These are phyloP conservation scores for Teleopsis dalmanni DNA, from an alignment of 1,140 invertebrate genomes.

Conservation along the genomic window DNA sequence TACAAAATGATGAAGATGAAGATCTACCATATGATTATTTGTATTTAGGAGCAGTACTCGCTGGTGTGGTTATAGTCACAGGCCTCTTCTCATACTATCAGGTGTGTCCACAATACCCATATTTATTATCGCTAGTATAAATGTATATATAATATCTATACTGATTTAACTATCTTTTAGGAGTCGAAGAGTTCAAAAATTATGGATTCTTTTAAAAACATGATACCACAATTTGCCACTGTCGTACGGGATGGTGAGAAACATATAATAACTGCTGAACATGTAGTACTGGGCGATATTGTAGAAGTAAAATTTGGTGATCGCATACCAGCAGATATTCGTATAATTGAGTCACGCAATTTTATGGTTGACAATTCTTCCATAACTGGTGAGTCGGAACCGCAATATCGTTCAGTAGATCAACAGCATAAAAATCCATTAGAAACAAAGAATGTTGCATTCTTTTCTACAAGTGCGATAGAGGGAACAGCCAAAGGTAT, in stretches of 20 bases:
- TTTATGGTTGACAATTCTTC: constrained; percentile 90
- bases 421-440: constrained; percentile 93
- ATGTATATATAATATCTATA: background rate
- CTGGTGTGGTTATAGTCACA: constrained; percentile 91
- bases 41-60: constrained; percentile 90
- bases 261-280: constrained; percentile 78
- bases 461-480: constrained; percentile 96
- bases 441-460: constrained; percentile 94
- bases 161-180: constrained; percentile 18
- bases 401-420: constrained; percentile 81
- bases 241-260: constrained; percentile 92
- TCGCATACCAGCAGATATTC: constrained; percentile 87
- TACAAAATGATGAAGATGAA: constrained; percentile 83
- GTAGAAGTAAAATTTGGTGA: constrained; percentile 94
- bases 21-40: constrained; percentile 88
- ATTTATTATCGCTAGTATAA: background rate
- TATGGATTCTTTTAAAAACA: constrained; percentile 94
- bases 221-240: constrained; percentile 92
- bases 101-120: constrained; percentile 24
- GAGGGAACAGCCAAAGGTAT: constrained; percentile 93
- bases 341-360: constrained; percentile 80
- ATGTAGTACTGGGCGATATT: constrained; percentile 86
- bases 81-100: constrained; percentile 97
- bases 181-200: constrained; percentile 94
- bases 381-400: constrained; percentile 94